Percentiles rank a stretch among this genome's conserved stretches.
Evolutionary conservation across 1,140 invertebrate genomes (phyloP).

Genomic region (Drosophila funebris): DNA sequence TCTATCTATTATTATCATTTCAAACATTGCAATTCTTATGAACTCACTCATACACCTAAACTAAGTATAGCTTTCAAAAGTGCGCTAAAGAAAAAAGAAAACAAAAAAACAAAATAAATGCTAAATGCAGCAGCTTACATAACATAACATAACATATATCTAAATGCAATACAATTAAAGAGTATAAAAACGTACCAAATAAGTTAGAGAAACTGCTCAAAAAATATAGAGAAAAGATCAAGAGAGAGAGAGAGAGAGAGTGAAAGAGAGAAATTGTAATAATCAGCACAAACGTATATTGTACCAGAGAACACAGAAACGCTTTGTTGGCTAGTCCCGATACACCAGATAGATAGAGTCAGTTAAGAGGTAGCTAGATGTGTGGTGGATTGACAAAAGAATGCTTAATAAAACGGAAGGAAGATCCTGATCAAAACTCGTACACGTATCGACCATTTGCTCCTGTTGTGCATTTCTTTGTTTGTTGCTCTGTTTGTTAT

Average conservation of each 20-base stretch:
- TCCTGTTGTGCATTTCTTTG: constrained; percentile 80
- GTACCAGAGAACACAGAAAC: constrained; percentile 61
- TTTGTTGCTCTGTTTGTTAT: constrained; percentile 80
- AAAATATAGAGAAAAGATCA: neutral
- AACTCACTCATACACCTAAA: constrained; percentile 49
- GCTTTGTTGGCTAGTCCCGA: constrained; percentile 69
- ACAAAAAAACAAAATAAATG: constrained; percentile 13
- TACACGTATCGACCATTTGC: constrained; percentile 55
- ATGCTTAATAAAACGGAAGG: neutral
- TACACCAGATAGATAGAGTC: constrained; percentile 31
- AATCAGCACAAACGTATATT: constrained; percentile 59
- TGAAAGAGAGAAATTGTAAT: constrained; percentile 7
- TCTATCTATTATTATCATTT: constrained; percentile 25
- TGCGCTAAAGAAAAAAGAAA: constrained; percentile 62
- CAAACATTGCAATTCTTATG: constrained; percentile 55
- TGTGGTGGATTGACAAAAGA: constrained; percentile 5
- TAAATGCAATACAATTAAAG: constrained; percentile 39
- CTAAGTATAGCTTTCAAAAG: constrained; percentile 66
- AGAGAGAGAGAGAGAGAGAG: neutral
- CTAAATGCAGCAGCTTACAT: constrained; percentile 55
- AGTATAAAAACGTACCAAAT: constrained; percentile 64
- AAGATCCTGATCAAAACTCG: constrained; percentile 27
- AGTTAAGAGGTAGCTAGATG: constrained; percentile 12
- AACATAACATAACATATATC: constrained; percentile 34
- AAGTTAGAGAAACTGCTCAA: constrained; percentile 78